Evolutionary conservation across 2,888 invertebrate genomes (phyloP), one percentile per base, ranked within the genome.

Genomic region (Amiota minor): DNA sequence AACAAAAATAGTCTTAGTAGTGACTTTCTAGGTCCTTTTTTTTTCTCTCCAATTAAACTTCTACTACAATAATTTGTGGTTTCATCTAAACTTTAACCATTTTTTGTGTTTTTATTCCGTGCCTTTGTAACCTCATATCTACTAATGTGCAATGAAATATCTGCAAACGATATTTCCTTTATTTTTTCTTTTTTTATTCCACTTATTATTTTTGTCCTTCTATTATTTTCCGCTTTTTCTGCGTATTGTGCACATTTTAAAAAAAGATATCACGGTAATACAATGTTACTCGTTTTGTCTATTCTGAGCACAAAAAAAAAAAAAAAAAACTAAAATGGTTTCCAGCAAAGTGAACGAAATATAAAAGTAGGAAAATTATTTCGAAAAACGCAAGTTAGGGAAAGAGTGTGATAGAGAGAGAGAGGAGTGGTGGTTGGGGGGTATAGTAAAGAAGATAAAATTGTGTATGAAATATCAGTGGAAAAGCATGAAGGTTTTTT

Each of bases 121-220:
- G 56, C 20, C 56, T 35, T 35, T 35, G 35, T 35, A 59, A 59
- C 56, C 56, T 59, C 56, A 59, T 18, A n/a, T 59, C 56, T 59
- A 59, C 56, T 59, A 68, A 68, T 12, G 49, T 53, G 67, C 47
- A 49, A 49, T 65, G 47, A 65, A 65, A 47, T 62, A 62, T 23
- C n/a, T 12, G 11, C 35, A 62, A 23, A 65, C 16, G 47, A 35
- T 35, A 35, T 9, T n/a, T n/a, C n/a, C n/a, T 61, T 61, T 23
- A 23, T 6, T 65, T 47, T 49, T 18, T 67, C 20, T 50, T 50
- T 68, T 53, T 68, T 23, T 23, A 11, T 59, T 11, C 18, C 20
- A 20, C 20, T n/a, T 12, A 35, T 59, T 59, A 18, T 59, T 18
- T 18, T 16, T 18, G 18, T 59, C 10, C 11, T 59, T 53, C n/a